These are phyloP conservation scores for Sitophilus oryzae DNA, from an alignment of 1,140 invertebrate species.

Conservation along the genomic window DNA sequence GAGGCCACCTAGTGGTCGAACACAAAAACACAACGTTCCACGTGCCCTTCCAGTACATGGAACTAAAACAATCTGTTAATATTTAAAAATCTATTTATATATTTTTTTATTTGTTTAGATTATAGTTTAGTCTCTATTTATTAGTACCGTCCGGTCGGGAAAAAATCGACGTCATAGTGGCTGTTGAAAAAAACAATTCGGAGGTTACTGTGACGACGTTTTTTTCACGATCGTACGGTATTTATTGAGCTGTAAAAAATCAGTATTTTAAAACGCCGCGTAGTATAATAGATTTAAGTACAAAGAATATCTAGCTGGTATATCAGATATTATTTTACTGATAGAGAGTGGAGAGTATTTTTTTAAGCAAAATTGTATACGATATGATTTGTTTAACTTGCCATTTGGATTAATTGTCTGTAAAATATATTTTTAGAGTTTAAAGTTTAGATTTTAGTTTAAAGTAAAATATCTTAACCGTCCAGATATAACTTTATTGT, in stretches of 20 bases:
- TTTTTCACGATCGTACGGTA: no score
- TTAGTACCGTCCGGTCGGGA: no score
- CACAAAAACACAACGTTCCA: constrained; percentile 73
- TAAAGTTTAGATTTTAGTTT: neutral
- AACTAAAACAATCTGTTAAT: constrained; percentile 56
- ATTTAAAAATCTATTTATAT: constrained; percentile 26
- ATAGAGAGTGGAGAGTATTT: no score
- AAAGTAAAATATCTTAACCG: neutral
- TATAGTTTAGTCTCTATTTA: neutral
- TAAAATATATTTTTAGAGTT: neutral
- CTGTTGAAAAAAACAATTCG: no score
- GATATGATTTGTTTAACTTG: neutral
- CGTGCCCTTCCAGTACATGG: constrained; percentile 83
- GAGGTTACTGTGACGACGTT: no score
- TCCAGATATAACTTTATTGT: neutral
- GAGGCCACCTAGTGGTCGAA: constrained; percentile 79
- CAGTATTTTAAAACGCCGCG: no score
- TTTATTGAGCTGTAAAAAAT: no score
- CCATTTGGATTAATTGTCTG: neutral
- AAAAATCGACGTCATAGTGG: no score
- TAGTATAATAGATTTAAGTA: no score
- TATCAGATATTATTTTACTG: no score
- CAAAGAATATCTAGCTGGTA: no score
- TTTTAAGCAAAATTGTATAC: neutral
- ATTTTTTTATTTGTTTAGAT: no score